These are phyloP conservation scores for Automeris io DNA, from an alignment of 2,888 invertebrate species.

Conservation along the genomic window DNA sequence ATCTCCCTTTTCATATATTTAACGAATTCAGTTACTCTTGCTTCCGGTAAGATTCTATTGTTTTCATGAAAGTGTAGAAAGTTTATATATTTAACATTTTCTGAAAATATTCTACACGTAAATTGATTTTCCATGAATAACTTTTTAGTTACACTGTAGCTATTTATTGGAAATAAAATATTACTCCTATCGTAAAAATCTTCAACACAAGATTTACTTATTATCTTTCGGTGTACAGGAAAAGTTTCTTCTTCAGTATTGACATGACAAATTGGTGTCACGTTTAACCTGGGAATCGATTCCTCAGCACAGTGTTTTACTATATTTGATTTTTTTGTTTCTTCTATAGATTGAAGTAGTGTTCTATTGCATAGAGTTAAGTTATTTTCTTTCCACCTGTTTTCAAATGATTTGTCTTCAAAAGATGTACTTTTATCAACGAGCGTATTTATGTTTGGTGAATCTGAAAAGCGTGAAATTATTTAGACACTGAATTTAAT, in stretches of 20 bases:
- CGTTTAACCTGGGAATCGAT: constrained; percentile 27
- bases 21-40: constrained; percentile 39
- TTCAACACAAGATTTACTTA: not conserved
- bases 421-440: not conserved
- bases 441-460: not conserved
- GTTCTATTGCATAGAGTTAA: constrained; percentile 8
- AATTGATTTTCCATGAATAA: not conserved
- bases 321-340: constrained; percentile 9
- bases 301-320: constrained; percentile 9
- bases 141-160: not conserved
- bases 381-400: constrained; percentile 22
- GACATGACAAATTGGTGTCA: constrained; percentile 43
- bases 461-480: not conserved
- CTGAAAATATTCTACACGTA: not conserved
- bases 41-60: constrained; percentile 32
- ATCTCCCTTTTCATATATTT: constrained; percentile 50
- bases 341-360: constrained; percentile 12
- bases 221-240: not conserved
- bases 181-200: not conserved
- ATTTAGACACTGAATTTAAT: not conserved
- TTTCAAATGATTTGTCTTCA: constrained; percentile 16
- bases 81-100: not conserved
- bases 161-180: not conserved
- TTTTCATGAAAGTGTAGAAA: not conserved
- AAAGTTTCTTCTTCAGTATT: constrained; percentile 19